Conservation (phyloP, 2,888 invertebrate species). For the Sarcophaga caerulescens region DNA sequence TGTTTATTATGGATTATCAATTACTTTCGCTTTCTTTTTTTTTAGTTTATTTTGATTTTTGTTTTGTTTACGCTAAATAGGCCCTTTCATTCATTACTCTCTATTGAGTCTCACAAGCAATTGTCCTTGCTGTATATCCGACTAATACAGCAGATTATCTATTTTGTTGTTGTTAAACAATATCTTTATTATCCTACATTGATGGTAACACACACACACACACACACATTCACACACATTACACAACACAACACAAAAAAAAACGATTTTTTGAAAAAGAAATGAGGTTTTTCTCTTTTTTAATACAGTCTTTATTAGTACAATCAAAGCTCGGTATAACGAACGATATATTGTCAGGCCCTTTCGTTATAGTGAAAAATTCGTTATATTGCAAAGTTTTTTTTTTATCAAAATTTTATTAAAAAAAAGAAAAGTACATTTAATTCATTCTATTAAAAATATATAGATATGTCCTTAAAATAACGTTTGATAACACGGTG, state of each 20-base stretch:
- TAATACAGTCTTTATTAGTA: background rate
- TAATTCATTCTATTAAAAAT: no score
- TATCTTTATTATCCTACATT: conserved; percentile 9
- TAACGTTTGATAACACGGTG: no score
- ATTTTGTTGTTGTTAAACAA: conserved; percentile 13
- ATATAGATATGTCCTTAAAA: no score
- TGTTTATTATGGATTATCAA: conserved; percentile 38
- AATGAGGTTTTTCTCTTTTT: background rate
- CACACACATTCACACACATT: no score
- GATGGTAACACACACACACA: no score
- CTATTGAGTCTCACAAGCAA: conserved; percentile 57
- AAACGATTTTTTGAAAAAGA: background rate
- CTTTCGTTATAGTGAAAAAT: no score
- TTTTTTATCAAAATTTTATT: no score
- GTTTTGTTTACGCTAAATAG: conserved; percentile 10
- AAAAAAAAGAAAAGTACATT: no score
- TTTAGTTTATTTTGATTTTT: background rate
- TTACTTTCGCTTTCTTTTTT: conserved; percentile 43
- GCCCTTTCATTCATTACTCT: conserved; percentile 53
- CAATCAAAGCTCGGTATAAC: no score
- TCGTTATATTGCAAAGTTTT: no score
- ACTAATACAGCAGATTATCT: conserved; percentile 50
- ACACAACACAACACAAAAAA: background rate
- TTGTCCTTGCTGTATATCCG: conserved; percentile 57
- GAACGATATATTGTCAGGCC: no score